phyloP scores from a whole-genome alignment of 2,113 vertebrate species.

The Brachyhypopomus gauderio region DNA sequence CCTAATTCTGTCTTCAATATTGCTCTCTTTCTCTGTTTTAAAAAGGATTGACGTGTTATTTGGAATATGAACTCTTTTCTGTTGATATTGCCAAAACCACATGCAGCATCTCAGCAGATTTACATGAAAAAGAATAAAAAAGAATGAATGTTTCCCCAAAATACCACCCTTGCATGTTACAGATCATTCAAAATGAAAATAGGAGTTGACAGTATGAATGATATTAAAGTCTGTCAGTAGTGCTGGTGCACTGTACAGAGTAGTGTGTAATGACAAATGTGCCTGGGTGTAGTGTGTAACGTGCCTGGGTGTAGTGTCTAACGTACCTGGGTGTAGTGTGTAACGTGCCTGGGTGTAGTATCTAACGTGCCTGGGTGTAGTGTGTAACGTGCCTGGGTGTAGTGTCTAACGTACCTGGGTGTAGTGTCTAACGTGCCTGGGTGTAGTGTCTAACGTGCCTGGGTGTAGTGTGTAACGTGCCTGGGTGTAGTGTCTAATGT shows the following conservation, averaged over 20 bases:
- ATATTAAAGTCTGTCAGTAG: neutral
- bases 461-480: too few relatives aligned
- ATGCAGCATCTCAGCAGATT: neutral
- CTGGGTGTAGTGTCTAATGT: too few relatives aligned
- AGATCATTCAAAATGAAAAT: neutral
- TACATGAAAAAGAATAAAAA: neutral
- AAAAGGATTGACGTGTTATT: neutral
- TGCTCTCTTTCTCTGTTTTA: neutral
- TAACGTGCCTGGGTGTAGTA: too few relatives aligned
- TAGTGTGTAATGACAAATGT: too few relatives aligned
- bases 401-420: too few relatives aligned
- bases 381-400: too few relatives aligned
- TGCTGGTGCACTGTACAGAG: too few relatives aligned
- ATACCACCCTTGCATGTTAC: neutral
- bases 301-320: too few relatives aligned
- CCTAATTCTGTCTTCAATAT: conserved; percentile 5
- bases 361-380: too few relatives aligned
- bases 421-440: too few relatives aligned
- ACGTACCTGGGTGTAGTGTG: too few relatives aligned
- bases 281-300: neutral
- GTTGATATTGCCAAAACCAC: conserved; percentile 5
- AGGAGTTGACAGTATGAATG: neutral
- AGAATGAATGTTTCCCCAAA: neutral
- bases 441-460: too few relatives aligned
- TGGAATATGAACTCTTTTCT: neutral